A percentile compares a stretch with the other conserved stretches of the same genome.
Conservation (phyloP, 1,140 invertebrate genomes). For the Lucilia sericata region DNA sequence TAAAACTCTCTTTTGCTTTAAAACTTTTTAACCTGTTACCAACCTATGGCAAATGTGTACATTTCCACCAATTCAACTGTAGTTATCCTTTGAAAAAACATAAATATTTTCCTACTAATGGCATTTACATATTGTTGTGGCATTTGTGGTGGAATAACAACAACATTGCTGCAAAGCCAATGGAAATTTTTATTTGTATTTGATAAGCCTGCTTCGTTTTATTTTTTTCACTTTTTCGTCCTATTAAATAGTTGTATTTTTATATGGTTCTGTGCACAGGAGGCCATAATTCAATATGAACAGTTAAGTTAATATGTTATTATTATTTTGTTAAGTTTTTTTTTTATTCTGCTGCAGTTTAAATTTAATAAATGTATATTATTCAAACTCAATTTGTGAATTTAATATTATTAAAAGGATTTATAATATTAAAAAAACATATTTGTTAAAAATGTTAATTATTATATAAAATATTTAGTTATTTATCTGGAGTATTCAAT, state of each 20-base stretch:
- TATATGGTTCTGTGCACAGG: not conserved
- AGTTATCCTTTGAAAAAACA: too few relatives aligned
- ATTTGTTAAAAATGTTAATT: too few relatives aligned
- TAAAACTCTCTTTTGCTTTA: too few relatives aligned
- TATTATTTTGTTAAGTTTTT: too few relatives aligned
- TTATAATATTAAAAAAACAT: not conserved
- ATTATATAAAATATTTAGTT: too few relatives aligned
- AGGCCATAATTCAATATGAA: not conserved
- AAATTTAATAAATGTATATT: not conserved
- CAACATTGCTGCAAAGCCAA: not conserved
- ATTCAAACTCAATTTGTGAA: not conserved
- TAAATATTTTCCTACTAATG: not conserved
- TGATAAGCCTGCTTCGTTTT: not conserved
- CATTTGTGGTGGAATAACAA: not conserved
- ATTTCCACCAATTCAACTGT: too few relatives aligned
- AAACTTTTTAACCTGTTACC: too few relatives aligned
- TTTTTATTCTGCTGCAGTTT: too few relatives aligned
- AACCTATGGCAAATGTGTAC: too few relatives aligned
- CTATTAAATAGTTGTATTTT: not conserved
- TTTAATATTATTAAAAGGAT: not conserved
- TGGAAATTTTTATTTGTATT: not conserved
- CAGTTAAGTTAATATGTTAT: not conserved
- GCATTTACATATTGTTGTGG: not conserved
- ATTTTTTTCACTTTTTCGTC: not conserved
- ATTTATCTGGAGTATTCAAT: too few relatives aligned